phyloP scores from a whole-genome alignment of 2,113 vertebrate genomes.

The Chrysochloris asiatica region DNA sequence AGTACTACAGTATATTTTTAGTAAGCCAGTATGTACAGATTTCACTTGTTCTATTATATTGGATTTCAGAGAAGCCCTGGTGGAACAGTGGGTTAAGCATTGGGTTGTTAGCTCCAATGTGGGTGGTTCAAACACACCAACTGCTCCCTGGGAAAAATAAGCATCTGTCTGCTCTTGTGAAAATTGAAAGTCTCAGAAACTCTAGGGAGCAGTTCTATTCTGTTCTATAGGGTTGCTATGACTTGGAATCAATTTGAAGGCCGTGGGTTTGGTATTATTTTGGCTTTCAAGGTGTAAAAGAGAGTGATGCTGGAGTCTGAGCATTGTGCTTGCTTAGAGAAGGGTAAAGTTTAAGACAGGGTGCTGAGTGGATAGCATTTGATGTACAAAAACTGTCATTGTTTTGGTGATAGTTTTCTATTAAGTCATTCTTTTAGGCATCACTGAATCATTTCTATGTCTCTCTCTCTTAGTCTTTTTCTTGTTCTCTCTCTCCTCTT shows the following conservation, averaged over 20 bases:
- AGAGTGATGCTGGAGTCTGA: not conserved
- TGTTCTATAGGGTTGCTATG: too few relatives aligned
- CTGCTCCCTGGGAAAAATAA: too few relatives aligned
- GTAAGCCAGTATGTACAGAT: not conserved
- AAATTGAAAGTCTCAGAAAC: too few relatives aligned
- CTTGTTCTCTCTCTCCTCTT: not conserved
- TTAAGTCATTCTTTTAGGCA: not conserved
- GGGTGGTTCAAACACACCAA: too few relatives aligned
- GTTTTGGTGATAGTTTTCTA: not conserved
- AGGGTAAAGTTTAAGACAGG: conserved; percentile 8
- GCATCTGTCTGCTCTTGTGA: too few relatives aligned
- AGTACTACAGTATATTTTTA: not conserved
- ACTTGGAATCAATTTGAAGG: too few relatives aligned
- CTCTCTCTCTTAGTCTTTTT: not conserved
- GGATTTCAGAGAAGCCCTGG: not conserved
- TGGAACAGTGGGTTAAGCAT: too few relatives aligned
- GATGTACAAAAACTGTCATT: not conserved
- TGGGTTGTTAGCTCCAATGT: too few relatives aligned
- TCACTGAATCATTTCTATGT: not conserved
- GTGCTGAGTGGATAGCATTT: not conserved
- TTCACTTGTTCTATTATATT: not conserved
- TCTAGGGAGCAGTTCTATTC: too few relatives aligned
- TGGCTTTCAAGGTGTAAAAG: not conserved
- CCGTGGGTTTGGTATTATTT: not conserved
- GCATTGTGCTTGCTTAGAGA: conserved; percentile 9